Evolutionary conservation across 1,140 invertebrate species (phyloP).

Genomic region (Drosophila miranda): DNA sequence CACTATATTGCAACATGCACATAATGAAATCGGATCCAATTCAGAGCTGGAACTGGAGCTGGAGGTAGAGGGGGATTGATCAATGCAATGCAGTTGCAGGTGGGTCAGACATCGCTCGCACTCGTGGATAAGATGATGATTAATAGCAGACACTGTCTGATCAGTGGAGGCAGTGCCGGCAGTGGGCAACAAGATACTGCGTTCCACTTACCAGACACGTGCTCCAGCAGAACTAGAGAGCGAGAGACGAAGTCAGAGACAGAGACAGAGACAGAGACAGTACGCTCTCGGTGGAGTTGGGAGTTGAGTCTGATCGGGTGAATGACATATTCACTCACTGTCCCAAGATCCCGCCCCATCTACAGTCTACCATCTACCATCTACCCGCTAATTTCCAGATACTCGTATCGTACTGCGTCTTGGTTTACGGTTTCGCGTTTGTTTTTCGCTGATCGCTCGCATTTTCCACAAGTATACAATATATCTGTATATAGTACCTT

Average conservation of each 20-base stretch:
- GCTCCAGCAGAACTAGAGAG: conserved; percentile 4
- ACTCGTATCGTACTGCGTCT: conserved; percentile 29
- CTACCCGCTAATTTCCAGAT: neutral
- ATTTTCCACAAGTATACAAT: conserved; percentile 28
- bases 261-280: neutral
- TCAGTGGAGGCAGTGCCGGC: neutral
- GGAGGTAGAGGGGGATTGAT: conserved; percentile 9
- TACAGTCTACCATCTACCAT: too few species aligned
- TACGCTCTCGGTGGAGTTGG: conserved; percentile 15
- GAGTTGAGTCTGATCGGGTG: conserved; percentile 17
- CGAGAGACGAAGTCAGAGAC: neutral
- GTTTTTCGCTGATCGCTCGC: conserved; percentile 53
- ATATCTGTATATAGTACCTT: too few species aligned
- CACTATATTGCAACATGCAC: conserved; percentile 20
- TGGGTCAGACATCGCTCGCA: conserved; percentile 14
- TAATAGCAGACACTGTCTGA: conserved; percentile 22
- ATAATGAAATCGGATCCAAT: conserved; percentile 18
- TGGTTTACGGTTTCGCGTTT: conserved; percentile 32
- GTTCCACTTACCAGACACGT: conserved; percentile 28
- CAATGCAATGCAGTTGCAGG: conserved; percentile 18
- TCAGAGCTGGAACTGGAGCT: neutral
- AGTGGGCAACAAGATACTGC: conserved; percentile 9
- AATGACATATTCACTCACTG: conserved; percentile 11
- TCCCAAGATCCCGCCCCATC: too few species aligned
- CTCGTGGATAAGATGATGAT: conserved; percentile 20